phyloP scores from a whole-genome alignment of 2,113 vertebrate genomes.

The Platichthys stellatus region DNA sequence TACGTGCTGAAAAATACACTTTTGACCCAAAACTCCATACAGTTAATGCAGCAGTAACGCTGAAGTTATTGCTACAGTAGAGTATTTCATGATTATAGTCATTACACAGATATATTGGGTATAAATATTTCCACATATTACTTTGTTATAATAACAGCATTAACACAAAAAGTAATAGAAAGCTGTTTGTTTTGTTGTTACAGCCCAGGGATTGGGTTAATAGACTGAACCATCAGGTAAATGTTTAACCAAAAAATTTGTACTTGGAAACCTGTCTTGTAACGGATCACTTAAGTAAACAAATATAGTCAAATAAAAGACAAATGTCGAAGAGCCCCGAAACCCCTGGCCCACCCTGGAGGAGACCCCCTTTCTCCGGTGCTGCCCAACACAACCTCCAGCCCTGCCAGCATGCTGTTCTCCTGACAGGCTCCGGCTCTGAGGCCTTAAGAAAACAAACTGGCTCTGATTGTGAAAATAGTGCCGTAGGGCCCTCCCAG shows the following conservation, averaged over 20 bases:
- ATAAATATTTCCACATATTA: neutral
- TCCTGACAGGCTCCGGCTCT: slow-evolving; percentile 69
- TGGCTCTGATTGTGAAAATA: slow-evolving; percentile 83
- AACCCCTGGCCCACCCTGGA: slow-evolving; percentile 62
- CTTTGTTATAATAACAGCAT: neutral
- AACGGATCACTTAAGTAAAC: slow-evolving; percentile 60
- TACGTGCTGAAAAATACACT: neutral
- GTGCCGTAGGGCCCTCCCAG: slow-evolving; percentile 73
- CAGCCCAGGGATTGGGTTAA: neutral
- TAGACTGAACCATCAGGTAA: slow-evolving; percentile 8
- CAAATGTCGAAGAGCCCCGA: slow-evolving; percentile 57
- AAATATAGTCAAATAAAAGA: slow-evolving; percentile 66
- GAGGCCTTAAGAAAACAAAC: slow-evolving; percentile 84
- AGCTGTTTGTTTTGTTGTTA: neutral
- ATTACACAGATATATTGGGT: neutral
- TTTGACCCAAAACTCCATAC: neutral
- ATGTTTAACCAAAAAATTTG: slow-evolving; percentile 12
- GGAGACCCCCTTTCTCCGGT: slow-evolving; percentile 47
- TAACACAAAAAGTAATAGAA: neutral
- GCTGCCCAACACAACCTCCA: slow-evolving; percentile 62
- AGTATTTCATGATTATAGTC: neutral
- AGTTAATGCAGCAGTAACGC: neutral
- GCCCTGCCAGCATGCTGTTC: slow-evolving; percentile 66
- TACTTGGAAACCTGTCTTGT: slow-evolving; percentile 34
- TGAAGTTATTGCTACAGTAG: neutral